Conservation (phyloP, 2,888 invertebrate species). For the Agrilus cyanescens region DNA sequence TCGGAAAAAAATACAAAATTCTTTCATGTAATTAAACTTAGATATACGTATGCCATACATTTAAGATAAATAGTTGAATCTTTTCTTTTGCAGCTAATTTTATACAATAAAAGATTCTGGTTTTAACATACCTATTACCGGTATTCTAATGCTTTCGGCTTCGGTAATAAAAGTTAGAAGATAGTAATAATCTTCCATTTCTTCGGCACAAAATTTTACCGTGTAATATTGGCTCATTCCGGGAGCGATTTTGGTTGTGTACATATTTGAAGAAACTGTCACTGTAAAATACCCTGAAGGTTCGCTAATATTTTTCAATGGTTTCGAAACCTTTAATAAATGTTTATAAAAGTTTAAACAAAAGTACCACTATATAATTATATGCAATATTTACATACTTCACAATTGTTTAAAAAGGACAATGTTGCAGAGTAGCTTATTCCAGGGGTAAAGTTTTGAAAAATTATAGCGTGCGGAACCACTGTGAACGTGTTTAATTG, state of each 20-base stretch:
- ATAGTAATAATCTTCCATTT: constrained; percentile 43
- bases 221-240: constrained; percentile 52
- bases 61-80: constrained; percentile 7
- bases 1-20: too few relatives aligned
- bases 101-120: neutral
- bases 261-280: constrained; percentile 33
- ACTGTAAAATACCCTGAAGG: constrained; percentile 42
- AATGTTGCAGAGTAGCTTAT: constrained; percentile 40
- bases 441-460: constrained; percentile 47
- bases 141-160: constrained; percentile 40
- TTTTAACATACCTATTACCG: constrained; percentile 43
- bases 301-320: constrained; percentile 38
- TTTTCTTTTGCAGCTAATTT: neutral
- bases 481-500: constrained; percentile 19
- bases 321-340: constrained; percentile 38
- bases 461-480: constrained; percentile 43
- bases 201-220: constrained; percentile 49
- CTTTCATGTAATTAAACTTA: too few relatives aligned
- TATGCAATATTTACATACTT: constrained; percentile 31
- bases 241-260: constrained; percentile 50
- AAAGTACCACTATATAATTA: neutral
- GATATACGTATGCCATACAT: neutral
- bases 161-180: constrained; percentile 43
- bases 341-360: neutral
- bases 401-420: constrained; percentile 43